Evolutionary conservation across 1,140 invertebrate species (phyloP).

Genomic region (Lepidurus packardi): DNA sequence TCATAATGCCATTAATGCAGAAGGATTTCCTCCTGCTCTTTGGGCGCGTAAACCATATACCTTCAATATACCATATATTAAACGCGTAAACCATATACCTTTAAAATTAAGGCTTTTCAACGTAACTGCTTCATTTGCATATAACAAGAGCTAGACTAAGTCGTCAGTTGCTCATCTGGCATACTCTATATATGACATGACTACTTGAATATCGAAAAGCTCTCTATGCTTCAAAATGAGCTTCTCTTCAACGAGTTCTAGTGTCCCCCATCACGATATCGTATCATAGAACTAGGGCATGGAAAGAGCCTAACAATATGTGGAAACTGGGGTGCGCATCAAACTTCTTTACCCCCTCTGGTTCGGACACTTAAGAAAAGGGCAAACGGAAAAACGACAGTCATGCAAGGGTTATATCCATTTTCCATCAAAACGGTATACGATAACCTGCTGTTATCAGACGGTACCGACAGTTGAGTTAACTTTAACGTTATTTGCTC

Average conservation of each 20-base stretch:
- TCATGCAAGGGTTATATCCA: too few species aligned
- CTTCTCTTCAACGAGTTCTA: neutral
- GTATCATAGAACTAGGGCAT: too few species aligned
- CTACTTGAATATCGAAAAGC: neutral
- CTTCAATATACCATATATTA: neutral
- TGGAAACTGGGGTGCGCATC: too few species aligned
- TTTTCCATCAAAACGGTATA: too few species aligned
- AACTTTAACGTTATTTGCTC: too few species aligned
- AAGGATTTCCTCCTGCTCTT: neutral
- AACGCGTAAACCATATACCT: neutral
- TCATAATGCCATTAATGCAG: neutral
- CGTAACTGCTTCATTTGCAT: conserved; percentile 6
- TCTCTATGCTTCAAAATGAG: neutral
- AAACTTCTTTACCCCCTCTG: too few species aligned
- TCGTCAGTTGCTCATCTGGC: neutral
- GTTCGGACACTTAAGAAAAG: too few species aligned
- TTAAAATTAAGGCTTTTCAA: neutral
- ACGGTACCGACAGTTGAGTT: too few species aligned
- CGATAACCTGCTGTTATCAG: too few species aligned
- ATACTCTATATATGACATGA: neutral
- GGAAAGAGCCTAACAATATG: too few species aligned
- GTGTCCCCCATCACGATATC: neutral
- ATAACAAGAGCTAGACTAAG: neutral
- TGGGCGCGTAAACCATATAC: neutral
- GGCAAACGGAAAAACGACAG: too few species aligned